Evolutionary conservation across 2,113 vertebrate genomes (phyloP), one percentile per base, ranked within the genome.

Genomic region (Mystacornis crossleyi): DNA sequence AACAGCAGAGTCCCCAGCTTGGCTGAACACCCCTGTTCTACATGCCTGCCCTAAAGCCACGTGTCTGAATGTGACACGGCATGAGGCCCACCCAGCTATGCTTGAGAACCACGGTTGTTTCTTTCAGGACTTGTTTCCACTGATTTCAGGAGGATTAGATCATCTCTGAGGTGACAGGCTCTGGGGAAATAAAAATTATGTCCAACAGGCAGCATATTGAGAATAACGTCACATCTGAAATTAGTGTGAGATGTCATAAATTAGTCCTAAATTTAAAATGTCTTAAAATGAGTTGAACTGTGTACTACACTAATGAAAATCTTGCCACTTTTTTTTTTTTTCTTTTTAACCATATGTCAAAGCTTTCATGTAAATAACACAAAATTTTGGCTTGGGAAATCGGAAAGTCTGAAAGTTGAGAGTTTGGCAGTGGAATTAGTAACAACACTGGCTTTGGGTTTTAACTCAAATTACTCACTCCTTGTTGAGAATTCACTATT

Each of bases 341-440:
- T 7, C 26, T 57, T 57, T 90, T 77, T 31, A 62, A 57, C 81
- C 53, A n/a, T 58, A 55, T 87, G 58, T 73, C 66, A 73, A 18
- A 71, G 38, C 47, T 86, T 89, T 82, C 42, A 17, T 91, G 70
- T 85, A 87, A 95, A 84, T 87, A 92, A 74, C 45, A 86, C 31
- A 36, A 26, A 53, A 60, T 57, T 87, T 73, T 93, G 73, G 45
- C 90, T 66, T 45, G 62, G 47, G 69, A 70, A 73, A 64, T 62
- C 0, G 1, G 38, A 38, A 81, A 81, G 21, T 78, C 73, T 87
- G 66, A 38, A 75, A 96, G 74, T 48, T 15, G 33, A 53, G 34
- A 54, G 57, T 61, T 78, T 89, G 65, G 48, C 79, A 93, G 55
- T 57, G 66, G 57, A 60, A 71, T 34, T 31, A 67, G 57, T 75